Base-by-base conservation (phyloP, 2,113 vertebrate genomes). In the Heterotilapia buettikoferi region DNA sequence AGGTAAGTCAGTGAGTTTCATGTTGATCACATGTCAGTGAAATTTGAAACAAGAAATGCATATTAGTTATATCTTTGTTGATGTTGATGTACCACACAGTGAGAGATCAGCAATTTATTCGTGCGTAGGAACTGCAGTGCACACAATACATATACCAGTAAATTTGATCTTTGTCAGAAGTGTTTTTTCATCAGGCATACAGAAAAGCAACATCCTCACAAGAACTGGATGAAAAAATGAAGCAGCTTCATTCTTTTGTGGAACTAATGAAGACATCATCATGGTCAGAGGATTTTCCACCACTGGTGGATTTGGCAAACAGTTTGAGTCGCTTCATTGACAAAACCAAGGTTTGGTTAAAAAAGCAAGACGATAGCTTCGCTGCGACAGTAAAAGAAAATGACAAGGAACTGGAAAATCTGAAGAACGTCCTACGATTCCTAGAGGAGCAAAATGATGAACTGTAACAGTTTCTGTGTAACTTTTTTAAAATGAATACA, bases 351-450 rank as follows among this genome's bases (percentile, higher is more conserved):
- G 36, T 71, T 26, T 71, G 66, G 66, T 40, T 40, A 5, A 68
- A 68, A 21, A 1, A 38, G 4, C 19, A 40, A 40, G 36, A 68
- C 1, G 38, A 71, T 1, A 40, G 33, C n/a, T 43, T 71, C 0
- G 2, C n/a, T 24, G 66, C 7, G 2, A 26, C n/a, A 71, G 8
- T 71, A 68, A 40, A 24, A 4, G 36, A 71, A 14, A 71, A 13
- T 24, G 36, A 71, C 6, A 71, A 71, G 7, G 7, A 71, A 71
- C 4, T 43, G 38, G 38, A 71, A 0, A 14, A 71, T 16, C n/a
- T 9, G n/a, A 71, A 1, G 38, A 43, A 43, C 1, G 0, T 16
- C 36, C 12, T 43, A 16, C 5, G 3, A 21, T 0, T 43, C 38
- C 38, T 24, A 14, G 36, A 68, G 66, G 1, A 43, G n/a, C 36